Evolutionary conservation across 2,797 vertebrate species (phyloP), one percentile per base, ranked within the genome.

Genomic region (Orestias chungarensis): DNA sequence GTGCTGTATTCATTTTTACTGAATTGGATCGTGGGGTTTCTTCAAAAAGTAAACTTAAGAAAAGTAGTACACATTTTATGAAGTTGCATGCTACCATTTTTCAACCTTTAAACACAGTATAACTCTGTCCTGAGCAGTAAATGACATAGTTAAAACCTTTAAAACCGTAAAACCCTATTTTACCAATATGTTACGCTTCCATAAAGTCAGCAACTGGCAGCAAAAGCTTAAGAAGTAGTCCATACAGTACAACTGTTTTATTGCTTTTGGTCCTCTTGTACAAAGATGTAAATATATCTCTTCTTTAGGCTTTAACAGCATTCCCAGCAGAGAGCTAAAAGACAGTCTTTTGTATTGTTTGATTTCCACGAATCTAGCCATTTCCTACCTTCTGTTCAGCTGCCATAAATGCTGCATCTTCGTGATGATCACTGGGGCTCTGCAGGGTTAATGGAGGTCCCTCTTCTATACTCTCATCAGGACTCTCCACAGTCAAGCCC

Each of bases 341-440:
- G 44, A 50, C 38, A 42, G 15, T 0, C 40, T 49, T 71, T 59
- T 38, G 9, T n/a, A 61, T 61, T 38, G 10, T n/a, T 62, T 72
- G 55, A 74, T 75, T n/a, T 20, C 1, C 59, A 29, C 8, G n/a
- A 44, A 75, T 33, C 57, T 40, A 29, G 54, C 20, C 1, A 8
- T 33, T 20, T 67, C 75, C 50, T 94, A 99, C 97, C 96, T 96
- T 97, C 84, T 92, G 93, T 90, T 89, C 92, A 44, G 92, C 91
- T 64, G 94, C 95, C 0, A 82, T 78, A 64, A 94, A 94, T 0
- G 65, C 81, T 54, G 96, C 95, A 0, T 87, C 84, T 65, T 95
- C 88, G 33, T 70, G 82, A 42, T 82, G 93, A 83, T 95, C 95
- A 0, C 85, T 91, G 0, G 93, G 88, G 0, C 87, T 90, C 71